Base-by-base conservation (phyloP, 2,113 vertebrate genomes). In the Sinocyclocheilus grahami region DNA sequence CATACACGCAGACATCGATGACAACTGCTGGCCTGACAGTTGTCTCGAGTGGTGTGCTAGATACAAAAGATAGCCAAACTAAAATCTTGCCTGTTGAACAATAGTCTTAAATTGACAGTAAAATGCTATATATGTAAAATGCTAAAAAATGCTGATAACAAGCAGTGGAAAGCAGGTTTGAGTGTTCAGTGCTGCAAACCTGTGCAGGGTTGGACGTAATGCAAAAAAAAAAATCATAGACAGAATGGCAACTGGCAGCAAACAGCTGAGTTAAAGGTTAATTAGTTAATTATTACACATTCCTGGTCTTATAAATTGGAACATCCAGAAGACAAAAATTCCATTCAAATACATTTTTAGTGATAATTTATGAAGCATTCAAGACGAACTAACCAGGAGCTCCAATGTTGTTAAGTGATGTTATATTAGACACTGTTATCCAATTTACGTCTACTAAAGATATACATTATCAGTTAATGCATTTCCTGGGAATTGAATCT, bases 11-110 rank as follows among this genome's bases (percentile, higher is more conserved):
- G 39, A 80, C 8, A 60, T 22, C 37, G 14, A 83, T 27, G 62
- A 63, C 58, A 55, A 75, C 53, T 85, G 81, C 65, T 14, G 27
- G 46, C 63, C 65, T 53, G n/a, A 82, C 42, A 62, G 58, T 85
- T 80, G 81, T 37, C 42, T 82, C 9, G 27, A 53, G 58, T 22
- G 3, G 30, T 71, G 46, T 14, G 42, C 63, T 82, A 30, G 63
- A 53, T 8, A 82, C 24, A 51, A 69, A 33, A 27, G 10, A 51
- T 10, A 30, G 24, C 3, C 1, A 65, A 27, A 39, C 5, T 8
- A 1, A 81, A 81, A 82, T 62, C 33, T 63, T 63, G 6, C 1
- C 78, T 81, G 33, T 24, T 48, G 37, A 9, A 81, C 39, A 60
- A 63, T 46, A 63, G 1, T 27, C 37, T 39, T 18, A 18, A 18